Percentiles rank a stretch among this genome's conserved stretches.
These are phyloP conservation scores for Vanessa cardui DNA, from an alignment of 2,888 invertebrate species.

Conservation along the genomic window DNA sequence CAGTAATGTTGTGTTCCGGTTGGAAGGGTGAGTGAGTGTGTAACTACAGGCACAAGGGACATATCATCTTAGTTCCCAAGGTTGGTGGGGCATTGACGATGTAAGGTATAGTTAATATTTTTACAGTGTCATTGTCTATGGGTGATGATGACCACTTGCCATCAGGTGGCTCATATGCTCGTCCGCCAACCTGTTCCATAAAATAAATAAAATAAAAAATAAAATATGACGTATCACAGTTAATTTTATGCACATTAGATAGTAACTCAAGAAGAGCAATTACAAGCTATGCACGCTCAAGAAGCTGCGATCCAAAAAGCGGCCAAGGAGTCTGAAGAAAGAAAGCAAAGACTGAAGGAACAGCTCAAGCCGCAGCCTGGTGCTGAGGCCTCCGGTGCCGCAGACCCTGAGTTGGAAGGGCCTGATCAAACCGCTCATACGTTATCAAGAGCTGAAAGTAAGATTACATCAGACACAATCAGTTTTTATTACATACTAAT, in stretches of 20 bases:
- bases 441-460: conserved; percentile 67
- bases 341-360: conserved; percentile 79
- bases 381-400: conserved; percentile 60
- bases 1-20: no score
- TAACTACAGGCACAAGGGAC: no score
- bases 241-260: conserved; percentile 49
- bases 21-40: no score
- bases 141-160: no score
- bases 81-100: no score
- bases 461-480: conserved; percentile 52
- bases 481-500: neutral
- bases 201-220: no score
- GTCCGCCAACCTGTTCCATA: no score
- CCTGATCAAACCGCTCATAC: conserved; percentile 79
- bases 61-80: no score
- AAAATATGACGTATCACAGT: no score
- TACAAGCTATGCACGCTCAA: conserved; percentile 75
- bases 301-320: conserved; percentile 80
- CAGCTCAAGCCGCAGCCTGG: conserved; percentile 69
- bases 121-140: no score
- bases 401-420: conserved; percentile 76
- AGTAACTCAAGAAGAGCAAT: conserved; percentile 62
- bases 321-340: conserved; percentile 81
- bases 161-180: no score
- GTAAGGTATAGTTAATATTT: no score